Evolutionary conservation across 2,797 vertebrate species (phyloP).

Genomic region (Mus minutoides): DNA sequence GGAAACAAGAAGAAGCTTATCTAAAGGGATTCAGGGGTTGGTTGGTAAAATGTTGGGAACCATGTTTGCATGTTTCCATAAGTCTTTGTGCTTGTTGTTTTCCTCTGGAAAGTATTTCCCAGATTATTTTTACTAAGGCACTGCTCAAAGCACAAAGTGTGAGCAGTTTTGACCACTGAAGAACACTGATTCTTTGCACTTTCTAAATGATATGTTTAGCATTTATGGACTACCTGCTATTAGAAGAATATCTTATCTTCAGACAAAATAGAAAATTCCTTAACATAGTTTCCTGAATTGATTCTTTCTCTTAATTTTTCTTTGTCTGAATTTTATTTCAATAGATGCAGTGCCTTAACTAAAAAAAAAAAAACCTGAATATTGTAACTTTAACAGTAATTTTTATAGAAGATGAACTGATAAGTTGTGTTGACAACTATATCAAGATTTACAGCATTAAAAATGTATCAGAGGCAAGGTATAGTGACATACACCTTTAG

Average conservation of each 20-base stretch:
- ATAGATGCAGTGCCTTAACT: neutral
- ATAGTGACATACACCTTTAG: neutral
- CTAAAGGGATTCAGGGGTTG: neutral
- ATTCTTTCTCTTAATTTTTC: constrained; percentile 25
- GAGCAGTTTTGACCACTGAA: neutral
- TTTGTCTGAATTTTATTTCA: constrained; percentile 61
- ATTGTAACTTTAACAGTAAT: constrained; percentile 47
- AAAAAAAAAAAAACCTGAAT: neutral
- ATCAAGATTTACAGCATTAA: neutral
- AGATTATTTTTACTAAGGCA: constrained; percentile 33
- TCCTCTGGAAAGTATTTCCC: constrained; percentile 39
- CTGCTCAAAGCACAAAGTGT: neutral
- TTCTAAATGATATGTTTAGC: constrained; percentile 39
- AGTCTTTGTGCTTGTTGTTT: neutral
- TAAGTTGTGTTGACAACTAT: neutral
- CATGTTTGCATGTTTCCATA: neutral
- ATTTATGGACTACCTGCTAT: neutral
- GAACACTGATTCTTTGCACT: neutral
- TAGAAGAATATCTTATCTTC: constrained; percentile 28
- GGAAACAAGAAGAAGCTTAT: neutral
- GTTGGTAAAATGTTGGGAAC: neutral
- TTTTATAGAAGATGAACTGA: constrained; percentile 56
- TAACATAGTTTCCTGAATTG: constrained; percentile 52
- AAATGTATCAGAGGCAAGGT: neutral
- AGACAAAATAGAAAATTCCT: constrained; percentile 54